Conservation (phyloP, 2,888 invertebrate species). For the Volucella zonaria region DNA sequence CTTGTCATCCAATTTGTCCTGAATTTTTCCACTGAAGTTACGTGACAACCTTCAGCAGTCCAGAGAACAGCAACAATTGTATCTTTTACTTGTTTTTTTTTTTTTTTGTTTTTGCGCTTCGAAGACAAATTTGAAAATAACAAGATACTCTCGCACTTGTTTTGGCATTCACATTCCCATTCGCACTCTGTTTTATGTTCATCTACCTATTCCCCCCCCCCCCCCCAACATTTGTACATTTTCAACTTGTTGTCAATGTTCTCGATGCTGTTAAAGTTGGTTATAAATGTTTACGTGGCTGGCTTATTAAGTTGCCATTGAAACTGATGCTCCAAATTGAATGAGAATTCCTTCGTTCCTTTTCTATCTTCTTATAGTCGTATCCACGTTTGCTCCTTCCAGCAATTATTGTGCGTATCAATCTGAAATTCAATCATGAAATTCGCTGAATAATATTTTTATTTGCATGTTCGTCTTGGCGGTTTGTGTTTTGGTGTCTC, state of each 20-base stretch:
- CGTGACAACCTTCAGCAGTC: slow-evolving; percentile 24
- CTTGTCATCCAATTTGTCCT: slow-evolving; percentile 25
- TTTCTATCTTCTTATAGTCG: neutral
- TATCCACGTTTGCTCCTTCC: no score
- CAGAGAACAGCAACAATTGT: slow-evolving; percentile 25
- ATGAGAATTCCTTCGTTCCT: neutral
- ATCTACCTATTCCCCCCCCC: no score
- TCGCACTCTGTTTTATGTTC: no score
- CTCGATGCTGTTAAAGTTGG: slow-evolving; percentile 6
- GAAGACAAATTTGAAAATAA: neutral
- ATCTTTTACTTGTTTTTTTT: slow-evolving; percentile 1
- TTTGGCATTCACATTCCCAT: slow-evolving; percentile 7
- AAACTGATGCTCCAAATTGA: neutral
- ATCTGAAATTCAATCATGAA: slow-evolving; percentile 13
- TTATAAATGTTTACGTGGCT: slow-evolving; percentile 48
- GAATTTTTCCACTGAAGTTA: slow-evolving; percentile 22
- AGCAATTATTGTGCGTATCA: slow-evolving; percentile 1
- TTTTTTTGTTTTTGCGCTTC: no score
- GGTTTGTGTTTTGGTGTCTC: no score
- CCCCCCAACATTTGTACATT: no score
- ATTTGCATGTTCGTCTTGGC: slow-evolving; percentile 6
- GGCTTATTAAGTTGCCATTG: slow-evolving; percentile 18
- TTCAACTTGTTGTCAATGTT: neutral
- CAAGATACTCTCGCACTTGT: neutral
- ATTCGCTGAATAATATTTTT: slow-evolving; percentile 8